phyloP scores from a whole-genome alignment of 30 jellyfish, hydroid and myxozoan species.

The Hydractinia echinata region DNA sequence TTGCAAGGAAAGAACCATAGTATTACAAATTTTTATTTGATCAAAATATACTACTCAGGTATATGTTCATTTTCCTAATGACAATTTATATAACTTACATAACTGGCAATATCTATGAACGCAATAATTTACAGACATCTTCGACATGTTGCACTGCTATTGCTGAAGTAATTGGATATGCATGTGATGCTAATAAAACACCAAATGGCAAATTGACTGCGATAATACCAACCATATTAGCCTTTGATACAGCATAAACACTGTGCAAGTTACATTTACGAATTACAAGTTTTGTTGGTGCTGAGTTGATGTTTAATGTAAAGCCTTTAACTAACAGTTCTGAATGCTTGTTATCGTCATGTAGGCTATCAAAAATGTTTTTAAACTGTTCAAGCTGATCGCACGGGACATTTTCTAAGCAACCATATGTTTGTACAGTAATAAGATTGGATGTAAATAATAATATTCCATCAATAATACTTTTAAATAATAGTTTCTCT shows the following conservation, averaged over 20 bases:
- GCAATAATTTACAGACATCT: slow-evolving; percentile 25
- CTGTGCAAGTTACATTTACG: slow-evolving; percentile 28
- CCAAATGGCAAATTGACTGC: slow-evolving; percentile 73
- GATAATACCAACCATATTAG: slow-evolving; percentile 59
- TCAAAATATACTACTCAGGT: no score
- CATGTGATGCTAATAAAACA: slow-evolving; percentile 69
- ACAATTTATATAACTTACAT: no score
- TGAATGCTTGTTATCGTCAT: slow-evolving; percentile 1
- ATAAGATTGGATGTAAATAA: slow-evolving; percentile 4
- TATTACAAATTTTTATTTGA: no score
- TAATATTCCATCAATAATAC: slow-evolving; percentile 19
- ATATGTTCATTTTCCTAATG: no score
- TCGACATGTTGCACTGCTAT: slow-evolving; percentile 69
- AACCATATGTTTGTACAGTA: slow-evolving; percentile 13
- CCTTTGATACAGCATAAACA: slow-evolving; percentile 59
- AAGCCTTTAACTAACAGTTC: slow-evolving; percentile 14
- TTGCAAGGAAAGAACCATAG: no score
- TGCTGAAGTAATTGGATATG: slow-evolving; percentile 82
- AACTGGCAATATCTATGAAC: not conserved
- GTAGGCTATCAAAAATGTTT: slow-evolving; percentile 5
- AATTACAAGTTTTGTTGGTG: slow-evolving; percentile 27
- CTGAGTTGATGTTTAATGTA: not conserved
- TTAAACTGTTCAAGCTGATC: slow-evolving; percentile 13
- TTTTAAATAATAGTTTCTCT: slow-evolving; percentile 5
- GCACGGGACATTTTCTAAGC: not conserved